Evolutionary conservation across 2,797 vertebrate species (phyloP).

Genomic region (Hoplostethus atlanticus): DNA sequence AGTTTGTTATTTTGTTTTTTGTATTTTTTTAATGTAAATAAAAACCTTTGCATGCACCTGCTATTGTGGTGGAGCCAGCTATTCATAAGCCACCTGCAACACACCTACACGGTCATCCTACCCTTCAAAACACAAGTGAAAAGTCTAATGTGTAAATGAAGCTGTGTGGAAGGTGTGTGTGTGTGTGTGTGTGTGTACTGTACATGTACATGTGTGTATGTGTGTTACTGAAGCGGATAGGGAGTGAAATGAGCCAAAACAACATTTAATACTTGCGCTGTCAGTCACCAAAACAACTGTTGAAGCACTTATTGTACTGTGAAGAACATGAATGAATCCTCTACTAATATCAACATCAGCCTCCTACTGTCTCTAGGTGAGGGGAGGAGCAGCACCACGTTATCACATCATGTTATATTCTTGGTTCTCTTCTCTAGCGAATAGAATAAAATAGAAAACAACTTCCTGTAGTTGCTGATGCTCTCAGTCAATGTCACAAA

Average conservation of each 20-base stretch:
- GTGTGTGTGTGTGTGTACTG: background rate
- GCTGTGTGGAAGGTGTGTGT: background rate
- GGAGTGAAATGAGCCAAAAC: background rate
- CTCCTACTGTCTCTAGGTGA: background rate
- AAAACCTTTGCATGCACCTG: no score
- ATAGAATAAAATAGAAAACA: background rate
- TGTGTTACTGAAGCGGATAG: background rate
- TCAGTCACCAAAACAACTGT: background rate
- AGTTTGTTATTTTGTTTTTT: no score
- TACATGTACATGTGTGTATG: background rate
- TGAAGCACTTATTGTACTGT: background rate
- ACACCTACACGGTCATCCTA: no score
- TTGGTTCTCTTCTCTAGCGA: background rate
- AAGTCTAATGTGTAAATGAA: background rate
- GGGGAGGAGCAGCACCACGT: no score
- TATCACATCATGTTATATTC: background rate
- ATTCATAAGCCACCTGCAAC: no score
- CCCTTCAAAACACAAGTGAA: slow-evolving; percentile 1
- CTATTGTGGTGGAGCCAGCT: no score
- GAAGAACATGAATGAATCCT: background rate
- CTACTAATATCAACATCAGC: background rate
- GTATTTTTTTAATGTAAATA: no score
- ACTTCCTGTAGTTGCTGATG: background rate
- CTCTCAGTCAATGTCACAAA: slow-evolving; percentile 9
- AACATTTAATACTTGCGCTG: background rate